phyloP scores from a whole-genome alignment of 1,140 invertebrate genomes.

The Scaptomyza hsui region DNA sequence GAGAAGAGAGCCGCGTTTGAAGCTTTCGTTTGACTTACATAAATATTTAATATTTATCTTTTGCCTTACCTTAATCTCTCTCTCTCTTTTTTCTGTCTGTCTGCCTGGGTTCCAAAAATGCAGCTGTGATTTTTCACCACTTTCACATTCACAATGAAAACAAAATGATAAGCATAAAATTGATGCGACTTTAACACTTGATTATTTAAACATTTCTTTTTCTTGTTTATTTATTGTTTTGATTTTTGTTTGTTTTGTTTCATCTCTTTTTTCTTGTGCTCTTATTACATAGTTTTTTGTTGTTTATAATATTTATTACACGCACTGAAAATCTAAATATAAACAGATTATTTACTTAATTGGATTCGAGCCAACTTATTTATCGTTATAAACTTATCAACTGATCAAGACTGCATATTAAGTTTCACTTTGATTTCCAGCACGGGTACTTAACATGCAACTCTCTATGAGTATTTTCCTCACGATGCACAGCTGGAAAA shows the following conservation, averaged over 20 bases:
- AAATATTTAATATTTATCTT: slow-evolving; percentile 18
- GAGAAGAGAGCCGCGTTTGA: slow-evolving; percentile 13
- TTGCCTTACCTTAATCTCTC: slow-evolving; percentile 33
- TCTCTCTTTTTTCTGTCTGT: slow-evolving; percentile 30
- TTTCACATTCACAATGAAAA: slow-evolving; percentile 58
- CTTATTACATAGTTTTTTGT: slow-evolving; percentile 1
- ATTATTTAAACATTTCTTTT: slow-evolving; percentile 22
- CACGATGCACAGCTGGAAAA: slow-evolving; percentile 41
- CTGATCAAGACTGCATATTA: slow-evolving; percentile 20
- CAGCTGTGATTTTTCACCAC: slow-evolving; percentile 50
- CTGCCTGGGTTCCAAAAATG: slow-evolving; percentile 28
- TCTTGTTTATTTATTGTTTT: slow-evolving; percentile 32
- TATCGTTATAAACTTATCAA: slow-evolving; percentile 10
- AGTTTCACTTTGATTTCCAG: slow-evolving; percentile 45
- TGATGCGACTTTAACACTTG: slow-evolving; percentile 27
- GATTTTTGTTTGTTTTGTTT: slow-evolving; percentile 3
- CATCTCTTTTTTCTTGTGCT: not conserved
- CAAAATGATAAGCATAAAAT: slow-evolving; percentile 38
- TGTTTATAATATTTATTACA: not conserved
- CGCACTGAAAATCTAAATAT: not conserved
- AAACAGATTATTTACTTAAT: not conserved
- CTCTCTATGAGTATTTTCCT: slow-evolving; percentile 27
- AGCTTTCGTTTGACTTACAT: slow-evolving; percentile 25
- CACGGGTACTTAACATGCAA: slow-evolving; percentile 22
- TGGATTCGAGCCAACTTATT: not conserved